Base-by-base conservation (phyloP, 2,888 invertebrate species). In the Catonia carolina region DNA sequence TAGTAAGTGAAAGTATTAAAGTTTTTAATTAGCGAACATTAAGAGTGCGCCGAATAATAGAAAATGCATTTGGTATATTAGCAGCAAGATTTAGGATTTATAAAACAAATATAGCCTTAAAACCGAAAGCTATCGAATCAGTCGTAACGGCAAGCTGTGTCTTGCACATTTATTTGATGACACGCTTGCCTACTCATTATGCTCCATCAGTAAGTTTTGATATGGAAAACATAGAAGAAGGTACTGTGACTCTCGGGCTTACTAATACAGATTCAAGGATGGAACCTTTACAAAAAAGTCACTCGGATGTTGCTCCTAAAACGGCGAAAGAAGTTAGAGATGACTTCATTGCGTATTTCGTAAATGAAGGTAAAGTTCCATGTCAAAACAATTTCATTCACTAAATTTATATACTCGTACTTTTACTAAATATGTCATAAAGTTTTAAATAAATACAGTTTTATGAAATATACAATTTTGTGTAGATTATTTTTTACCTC, bases 131-230 rank as follows among this genome's bases (percentile, higher is more conserved):
- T 35, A 55, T 60, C 45, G 62, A 62, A 8, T 33, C 48, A 50
- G 36, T 62, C n/a, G 62, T 64, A 36, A 42, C 60, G 39, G 60
- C 58, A 54, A 55, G 36, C 23, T 60, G 58, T 54, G 58, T 53
- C 51, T 60, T 63, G 49, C 59, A 63, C 56, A 63, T 61, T 48
- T 63, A 54, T 62, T 61, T 62, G 22, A 59, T 54, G 51, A 35
- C 36, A 48, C 53, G 8, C 10, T 8, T 33, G 33, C 7, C 8
- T 33, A 10, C 33, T 10, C 7, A 7, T 12, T 33, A 33, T 53
- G 53, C 59, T 51, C 42, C 58, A 23, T 22, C 55, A 35, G 59
- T 57, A 23, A 53, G 8, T 52, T 47, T 60, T 15, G 35, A 56
- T 31, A 15, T 12, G 17, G 59, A 61, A 35, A 51, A 60, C 27